phyloP scores from a whole-genome alignment of 2,888 invertebrate genomes.

The Augiades crinisus region DNA sequence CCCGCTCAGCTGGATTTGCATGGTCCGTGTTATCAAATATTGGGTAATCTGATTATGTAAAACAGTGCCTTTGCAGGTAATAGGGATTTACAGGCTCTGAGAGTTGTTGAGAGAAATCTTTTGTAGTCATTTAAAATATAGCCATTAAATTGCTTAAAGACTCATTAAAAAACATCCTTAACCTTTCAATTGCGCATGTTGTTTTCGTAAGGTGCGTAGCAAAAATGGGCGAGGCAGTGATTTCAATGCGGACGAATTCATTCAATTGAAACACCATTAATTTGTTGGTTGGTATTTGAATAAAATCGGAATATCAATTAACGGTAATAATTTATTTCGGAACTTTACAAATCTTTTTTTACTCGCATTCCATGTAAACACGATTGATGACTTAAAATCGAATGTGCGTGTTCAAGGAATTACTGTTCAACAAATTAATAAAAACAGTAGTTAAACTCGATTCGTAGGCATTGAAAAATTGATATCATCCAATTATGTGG shows the following conservation, averaged over 20 bases:
- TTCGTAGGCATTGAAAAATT: not conserved
- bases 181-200: too few species aligned
- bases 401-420: constrained; percentile 1
- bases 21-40: constrained; percentile 22
- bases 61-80: constrained; percentile 1
- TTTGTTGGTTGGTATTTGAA: too few species aligned
- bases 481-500: constrained; percentile 15
- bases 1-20: constrained; percentile 26
- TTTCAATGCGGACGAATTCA: too few species aligned
- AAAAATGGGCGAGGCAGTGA: too few species aligned
- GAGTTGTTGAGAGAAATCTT: too few species aligned
- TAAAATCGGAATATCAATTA: not conserved
- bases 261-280: too few species aligned
- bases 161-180: too few species aligned
- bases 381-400: not conserved
- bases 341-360: not conserved
- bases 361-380: not conserved
- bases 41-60: constrained; percentile 24
- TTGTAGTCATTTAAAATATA: too few species aligned
- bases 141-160: too few species aligned
- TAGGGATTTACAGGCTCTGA: not conserved
- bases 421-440: constrained; percentile 12
- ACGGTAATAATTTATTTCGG: not conserved
- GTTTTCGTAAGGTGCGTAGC: too few species aligned
- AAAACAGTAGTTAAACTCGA: constrained; percentile 16